A percentile compares a stretch with the other conserved stretches of the same genome.
Evolutionary conservation across 2,888 invertebrate genomes (phyloP).

Genomic region (Pedicia rivosa): DNA sequence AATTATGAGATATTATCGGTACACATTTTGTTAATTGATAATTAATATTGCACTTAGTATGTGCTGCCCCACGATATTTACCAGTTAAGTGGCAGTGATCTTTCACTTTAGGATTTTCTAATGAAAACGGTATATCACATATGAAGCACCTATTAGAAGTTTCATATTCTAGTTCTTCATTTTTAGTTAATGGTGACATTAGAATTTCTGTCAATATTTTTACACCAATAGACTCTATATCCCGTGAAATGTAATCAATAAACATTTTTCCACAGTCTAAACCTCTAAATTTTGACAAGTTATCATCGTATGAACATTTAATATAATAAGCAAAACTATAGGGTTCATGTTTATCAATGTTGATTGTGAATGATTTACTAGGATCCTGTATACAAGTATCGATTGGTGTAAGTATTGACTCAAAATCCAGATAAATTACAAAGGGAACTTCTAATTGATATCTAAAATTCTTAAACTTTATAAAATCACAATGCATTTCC

Average conservation of each 20-base stretch:
- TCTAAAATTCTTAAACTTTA: not conserved
- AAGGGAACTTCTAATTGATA: not conserved
- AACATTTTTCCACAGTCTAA: not conserved
- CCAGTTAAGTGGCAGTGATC: not conserved
- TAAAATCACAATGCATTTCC: too few species aligned
- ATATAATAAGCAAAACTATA: conserved; percentile 3
- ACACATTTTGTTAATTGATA: not conserved
- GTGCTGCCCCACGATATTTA: not conserved
- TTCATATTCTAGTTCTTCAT: not conserved
- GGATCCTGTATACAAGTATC: not conserved
- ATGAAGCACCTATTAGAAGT: not conserved
- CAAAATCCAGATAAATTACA: conserved; percentile 1
- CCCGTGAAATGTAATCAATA: not conserved
- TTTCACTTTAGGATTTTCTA: not conserved
- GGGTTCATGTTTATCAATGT: not conserved
- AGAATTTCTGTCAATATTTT: not conserved
- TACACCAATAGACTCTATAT: not conserved
- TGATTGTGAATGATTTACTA: not conserved
- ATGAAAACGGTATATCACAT: not conserved
- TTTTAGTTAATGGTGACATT: not conserved
- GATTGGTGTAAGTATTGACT: not conserved
- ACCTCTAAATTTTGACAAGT: not conserved
- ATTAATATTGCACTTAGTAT: not conserved
- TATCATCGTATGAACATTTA: conserved; percentile 1
- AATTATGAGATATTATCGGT: not conserved